Percentiles rank a stretch among this genome's conserved stretches.
Conservation (phyloP, 2,888 invertebrate genomes). For the Hololepta plana region DNA sequence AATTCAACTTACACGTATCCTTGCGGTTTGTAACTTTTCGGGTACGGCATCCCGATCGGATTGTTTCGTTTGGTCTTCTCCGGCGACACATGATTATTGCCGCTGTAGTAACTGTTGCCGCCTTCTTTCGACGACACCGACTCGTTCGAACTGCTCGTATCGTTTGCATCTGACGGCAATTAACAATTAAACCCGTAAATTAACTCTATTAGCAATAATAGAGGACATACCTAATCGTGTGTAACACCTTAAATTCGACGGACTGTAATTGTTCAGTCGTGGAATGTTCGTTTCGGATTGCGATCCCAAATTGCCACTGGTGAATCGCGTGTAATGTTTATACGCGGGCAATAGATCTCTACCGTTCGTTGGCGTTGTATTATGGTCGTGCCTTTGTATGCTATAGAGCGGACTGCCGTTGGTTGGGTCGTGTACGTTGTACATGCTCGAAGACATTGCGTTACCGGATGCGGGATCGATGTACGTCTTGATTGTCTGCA, state of each 20-base stretch:
- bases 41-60: slow-evolving; percentile 27
- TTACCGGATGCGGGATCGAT: slow-evolving; percentile 28
- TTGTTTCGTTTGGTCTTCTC: slow-evolving; percentile 40
- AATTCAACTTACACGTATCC: slow-evolving; percentile 29
- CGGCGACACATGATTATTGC: slow-evolving; percentile 22
- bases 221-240: slow-evolving; percentile 18
- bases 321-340: no score
- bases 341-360: no score
- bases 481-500: slow-evolving; percentile 31
- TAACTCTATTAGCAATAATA: slow-evolving; percentile 4
- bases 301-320: no score
- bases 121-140: slow-evolving; percentile 59
- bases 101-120: slow-evolving; percentile 9
- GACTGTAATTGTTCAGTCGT: slow-evolving; percentile 22
- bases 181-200: slow-evolving; percentile 3
- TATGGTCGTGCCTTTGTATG: no score
- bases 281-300: slow-evolving; percentile 29
- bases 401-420: slow-evolving; percentile 14
- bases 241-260: slow-evolving; percentile 22
- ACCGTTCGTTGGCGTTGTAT: no score
- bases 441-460: slow-evolving; percentile 25
- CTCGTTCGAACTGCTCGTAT: slow-evolving; percentile 70
- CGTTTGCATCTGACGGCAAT: slow-evolving; percentile 19
- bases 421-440: slow-evolving; percentile 24
- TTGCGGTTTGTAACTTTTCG: slow-evolving; percentile 29